Percentiles rank a stretch among this genome's conserved stretches.
These are phyloP conservation scores for Bradypodion pumilum DNA, from an alignment of 2,797 vertebrate species.

Conservation along the genomic window DNA sequence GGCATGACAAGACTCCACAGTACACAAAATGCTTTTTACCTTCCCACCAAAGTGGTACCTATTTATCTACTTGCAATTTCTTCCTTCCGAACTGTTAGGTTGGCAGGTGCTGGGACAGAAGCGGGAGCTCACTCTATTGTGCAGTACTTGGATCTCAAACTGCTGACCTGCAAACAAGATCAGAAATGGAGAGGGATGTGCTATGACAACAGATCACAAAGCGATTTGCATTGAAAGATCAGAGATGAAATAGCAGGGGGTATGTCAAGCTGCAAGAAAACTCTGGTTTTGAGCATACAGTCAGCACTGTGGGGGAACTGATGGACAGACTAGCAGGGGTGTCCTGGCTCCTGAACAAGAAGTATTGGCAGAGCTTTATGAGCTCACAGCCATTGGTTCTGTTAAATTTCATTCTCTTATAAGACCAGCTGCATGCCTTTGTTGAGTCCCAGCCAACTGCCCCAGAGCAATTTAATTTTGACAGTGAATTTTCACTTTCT, in stretches of 20 bases:
- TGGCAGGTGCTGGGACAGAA: no score
- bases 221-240: background rate
- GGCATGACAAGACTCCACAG: no score
- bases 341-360: slow-evolving; percentile 16
- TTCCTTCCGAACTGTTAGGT: no score
- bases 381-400: slow-evolving; percentile 29
- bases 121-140: no score
- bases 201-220: background rate
- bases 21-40: no score
- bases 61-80: no score
- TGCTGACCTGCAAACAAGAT: no score
- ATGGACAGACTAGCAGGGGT: background rate
- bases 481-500: slow-evolving; percentile 28
- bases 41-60: no score
- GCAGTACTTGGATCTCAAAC: no score
- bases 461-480: slow-evolving; percentile 13
- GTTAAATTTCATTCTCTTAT: background rate
- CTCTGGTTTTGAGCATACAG: background rate
- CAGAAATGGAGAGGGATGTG: background rate
- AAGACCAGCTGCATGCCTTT: slow-evolving; percentile 25
- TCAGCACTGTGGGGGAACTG: background rate
- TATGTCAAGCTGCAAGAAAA: background rate
- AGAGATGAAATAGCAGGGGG: background rate
- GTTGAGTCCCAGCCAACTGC: slow-evolving; percentile 1
- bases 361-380: slow-evolving; percentile 6